These are phyloP conservation scores for Synanthedon myopaeformis DNA, from an alignment of 2,888 invertebrate species.

Conservation along the genomic window DNA sequence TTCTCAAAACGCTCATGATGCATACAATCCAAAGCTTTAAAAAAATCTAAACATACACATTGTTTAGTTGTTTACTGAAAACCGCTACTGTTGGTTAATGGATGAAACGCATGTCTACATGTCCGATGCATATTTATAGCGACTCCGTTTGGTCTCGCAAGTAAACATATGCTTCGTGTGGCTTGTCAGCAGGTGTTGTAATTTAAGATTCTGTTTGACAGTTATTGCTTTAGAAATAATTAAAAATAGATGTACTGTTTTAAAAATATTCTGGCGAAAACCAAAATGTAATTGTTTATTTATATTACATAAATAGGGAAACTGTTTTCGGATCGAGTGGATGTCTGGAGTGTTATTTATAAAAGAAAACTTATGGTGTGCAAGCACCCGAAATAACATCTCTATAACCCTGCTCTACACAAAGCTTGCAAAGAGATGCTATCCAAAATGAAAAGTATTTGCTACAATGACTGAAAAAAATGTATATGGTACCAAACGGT, in stretches of 20 bases:
- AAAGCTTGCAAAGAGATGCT: no score
- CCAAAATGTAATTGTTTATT: not conserved
- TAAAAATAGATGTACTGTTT: constrained; percentile 15
- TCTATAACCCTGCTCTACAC: no score
- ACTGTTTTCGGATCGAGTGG: not conserved
- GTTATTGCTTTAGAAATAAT: constrained; percentile 27
- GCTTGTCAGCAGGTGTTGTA: constrained; percentile 29
- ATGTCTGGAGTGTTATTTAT: not conserved
- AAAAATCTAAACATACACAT: constrained; percentile 23
- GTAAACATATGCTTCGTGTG: constrained; percentile 33
- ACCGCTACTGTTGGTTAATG: constrained; percentile 47
- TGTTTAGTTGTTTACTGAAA: constrained; percentile 34
- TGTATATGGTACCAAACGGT: no score
- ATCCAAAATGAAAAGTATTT: no score
- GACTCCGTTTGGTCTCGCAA: constrained; percentile 22
- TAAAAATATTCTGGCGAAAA: constrained; percentile 17
- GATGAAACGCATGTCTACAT: constrained; percentile 33
- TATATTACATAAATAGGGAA: no score
- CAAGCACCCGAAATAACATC: no score
- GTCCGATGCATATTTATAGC: constrained; percentile 42
- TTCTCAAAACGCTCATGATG: constrained; percentile 9
- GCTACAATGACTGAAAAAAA: no score
- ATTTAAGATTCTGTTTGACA: constrained; percentile 28
- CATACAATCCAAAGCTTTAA: constrained; percentile 16
- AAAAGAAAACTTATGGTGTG: no score